These are phyloP conservation scores for Lineus longissimus DNA, from an alignment of 1,140 invertebrate genomes.

Conservation along the genomic window DNA sequence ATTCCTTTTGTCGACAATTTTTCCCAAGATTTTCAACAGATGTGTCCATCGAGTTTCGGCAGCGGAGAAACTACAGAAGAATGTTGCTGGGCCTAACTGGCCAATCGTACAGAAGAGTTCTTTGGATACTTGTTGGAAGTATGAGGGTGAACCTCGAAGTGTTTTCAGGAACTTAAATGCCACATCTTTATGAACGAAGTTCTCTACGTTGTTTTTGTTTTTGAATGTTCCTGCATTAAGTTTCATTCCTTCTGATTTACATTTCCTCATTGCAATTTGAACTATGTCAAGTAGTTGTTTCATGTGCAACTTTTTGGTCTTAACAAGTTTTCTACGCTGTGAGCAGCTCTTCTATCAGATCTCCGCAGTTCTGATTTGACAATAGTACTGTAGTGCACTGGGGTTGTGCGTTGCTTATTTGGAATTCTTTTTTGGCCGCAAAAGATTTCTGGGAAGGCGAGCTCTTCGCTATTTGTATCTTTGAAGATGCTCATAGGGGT, in stretches of 20 bases:
- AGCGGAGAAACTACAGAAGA: neutral
- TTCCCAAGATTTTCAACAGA: neutral
- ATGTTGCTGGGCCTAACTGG: neutral
- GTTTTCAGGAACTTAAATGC: neutral
- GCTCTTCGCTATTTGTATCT: slow-evolving; percentile 18
- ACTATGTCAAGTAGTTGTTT: neutral
- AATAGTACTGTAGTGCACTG: slow-evolving; percentile 15
- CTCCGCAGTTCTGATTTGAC: slow-evolving; percentile 23
- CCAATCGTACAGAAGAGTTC: neutral
- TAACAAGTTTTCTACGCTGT: slow-evolving; percentile 21
- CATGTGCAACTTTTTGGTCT: slow-evolving; percentile 6
- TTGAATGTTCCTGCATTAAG: neutral
- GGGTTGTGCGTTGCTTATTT: neutral
- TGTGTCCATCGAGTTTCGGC: neutral
- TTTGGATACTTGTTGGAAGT: neutral
- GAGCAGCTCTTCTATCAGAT: slow-evolving; percentile 18
- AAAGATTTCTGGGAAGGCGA: slow-evolving; percentile 23
- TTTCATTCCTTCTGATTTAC: neutral
- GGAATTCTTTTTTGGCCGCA: slow-evolving; percentile 13
- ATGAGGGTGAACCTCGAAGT: neutral
- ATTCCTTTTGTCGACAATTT: neutral
- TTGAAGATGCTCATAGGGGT: slow-evolving; percentile 19
- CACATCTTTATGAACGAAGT: neutral
- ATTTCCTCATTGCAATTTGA: neutral
- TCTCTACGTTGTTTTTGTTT: neutral